Percentiles rank a stretch among this genome's conserved stretches.
Evolutionary conservation across 1,140 invertebrate genomes (phyloP).

Genomic region (Teleogryllus occipitalis): DNA sequence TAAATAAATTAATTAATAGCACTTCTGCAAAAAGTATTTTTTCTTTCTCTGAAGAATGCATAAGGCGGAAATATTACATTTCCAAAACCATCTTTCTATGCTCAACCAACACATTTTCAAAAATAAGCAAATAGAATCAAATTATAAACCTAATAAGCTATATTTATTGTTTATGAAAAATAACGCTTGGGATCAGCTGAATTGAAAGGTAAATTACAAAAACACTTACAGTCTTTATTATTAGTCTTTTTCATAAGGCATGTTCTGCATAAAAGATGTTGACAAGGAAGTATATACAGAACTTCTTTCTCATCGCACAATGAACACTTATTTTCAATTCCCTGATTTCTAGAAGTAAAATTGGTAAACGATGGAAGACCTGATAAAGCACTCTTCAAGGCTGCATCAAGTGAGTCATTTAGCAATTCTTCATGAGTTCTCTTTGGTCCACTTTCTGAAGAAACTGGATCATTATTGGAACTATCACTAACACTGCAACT

Average conservation of each 20-base stretch:
- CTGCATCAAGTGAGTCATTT: conserved; percentile 23
- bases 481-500: conserved; percentile 11
- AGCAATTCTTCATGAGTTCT: conserved; percentile 20
- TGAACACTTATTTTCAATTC: conserved; percentile 24
- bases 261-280: conserved; percentile 37
- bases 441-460: conserved; percentile 16
- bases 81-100: too few relatives aligned
- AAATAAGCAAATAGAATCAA: background rate
- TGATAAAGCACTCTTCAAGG: conserved; percentile 24
- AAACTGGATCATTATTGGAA: conserved; percentile 26
- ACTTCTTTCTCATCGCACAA: conserved; percentile 32
- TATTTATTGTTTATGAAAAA: background rate
- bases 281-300: conserved; percentile 39
- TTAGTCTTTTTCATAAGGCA: conserved; percentile 22
- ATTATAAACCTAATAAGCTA: background rate
- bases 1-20: too few relatives aligned
- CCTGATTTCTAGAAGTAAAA: conserved; percentile 13
- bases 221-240: background rate
- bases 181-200: conserved; percentile 6
- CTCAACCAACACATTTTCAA: too few relatives aligned
- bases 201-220: background rate
- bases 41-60: too few relatives aligned
- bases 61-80: too few relatives aligned
- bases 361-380: conserved; percentile 29
- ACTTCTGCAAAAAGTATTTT: too few relatives aligned